Evolutionary conservation across 2,888 invertebrate species (phyloP), one percentile per base, ranked within the genome.

Genomic region (Aleiodes leptofemur): DNA sequence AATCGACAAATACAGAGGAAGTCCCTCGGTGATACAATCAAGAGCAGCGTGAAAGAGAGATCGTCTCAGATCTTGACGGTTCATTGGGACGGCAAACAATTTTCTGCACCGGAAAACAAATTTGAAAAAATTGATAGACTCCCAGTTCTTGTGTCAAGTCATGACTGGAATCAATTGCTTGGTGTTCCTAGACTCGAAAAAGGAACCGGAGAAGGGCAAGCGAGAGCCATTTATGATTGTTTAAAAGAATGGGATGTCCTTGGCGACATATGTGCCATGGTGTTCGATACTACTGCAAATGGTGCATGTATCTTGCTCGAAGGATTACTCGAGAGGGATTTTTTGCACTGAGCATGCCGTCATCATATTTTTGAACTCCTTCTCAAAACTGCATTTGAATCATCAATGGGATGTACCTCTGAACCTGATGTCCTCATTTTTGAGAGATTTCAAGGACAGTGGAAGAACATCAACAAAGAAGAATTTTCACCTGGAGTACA

Each of bases 41-140:
- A 38, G 8, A 38, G 38, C 8, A 38, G 8, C 8, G 1, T 3
- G n/a, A 34, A 34, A 57, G n/a, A 5, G 23, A 57, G n/a, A 31
- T 31, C 29, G 34, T 34, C 57, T 31, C 29, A 31, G 29, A 34
- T 31, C 57, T 13, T 57, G 13, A n/a, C 13, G 13, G 57, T 31
- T 57, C 57, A 57, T 31, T 57, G 57, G 57, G 34, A 57, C 29
- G 57, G 57, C 5, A 57, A 57, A 29, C 34, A 57, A 34, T 11
- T 6, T 8, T 7, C 57, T 3, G 31, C 13, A 4, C 57, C 57
- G 9, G 57, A 34, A 31, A 13, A 57, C 29, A 31, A 31, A 57
- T 57, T 34, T 7, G 11, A 13, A 57, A 57, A 57, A 57, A 5
- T 34, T 11, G 57, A 57, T 57, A n/a, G 57, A 31, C 57, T 34